Evolutionary conservation across 2,888 invertebrate genomes (phyloP).

Genomic region (Danaus chrysippus): DNA sequence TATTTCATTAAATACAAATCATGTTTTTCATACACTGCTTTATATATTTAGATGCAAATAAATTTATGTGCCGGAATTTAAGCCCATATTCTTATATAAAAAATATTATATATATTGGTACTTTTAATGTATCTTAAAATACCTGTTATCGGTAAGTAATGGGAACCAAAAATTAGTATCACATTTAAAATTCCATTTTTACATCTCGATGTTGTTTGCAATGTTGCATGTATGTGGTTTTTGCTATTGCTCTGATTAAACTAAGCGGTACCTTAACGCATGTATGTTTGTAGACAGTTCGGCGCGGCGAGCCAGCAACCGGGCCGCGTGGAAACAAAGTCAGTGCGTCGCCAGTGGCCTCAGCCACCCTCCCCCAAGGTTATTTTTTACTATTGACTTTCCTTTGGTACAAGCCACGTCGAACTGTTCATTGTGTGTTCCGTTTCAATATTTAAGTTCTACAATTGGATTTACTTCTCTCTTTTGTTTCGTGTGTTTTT

Average conservation of each 20-base stretch:
- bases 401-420: constrained; percentile 19
- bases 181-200: not conserved
- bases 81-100: too few species aligned
- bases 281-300: constrained; percentile 92
- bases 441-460: constrained; percentile 9
- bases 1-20: too few species aligned
- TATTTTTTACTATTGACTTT: constrained; percentile 10
- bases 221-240: constrained; percentile 28
- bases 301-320: constrained; percentile 90
- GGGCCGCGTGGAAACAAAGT: constrained; percentile 92
- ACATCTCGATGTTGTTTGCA: constrained; percentile 15
- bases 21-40: too few species aligned
- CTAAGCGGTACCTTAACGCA: constrained; percentile 81
- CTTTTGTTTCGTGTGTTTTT: constrained; percentile 15
- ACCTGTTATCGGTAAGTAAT: too few species aligned
- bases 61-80: too few species aligned
- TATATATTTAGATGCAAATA: too few species aligned
- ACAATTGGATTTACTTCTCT: not conserved
- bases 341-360: constrained; percentile 88
- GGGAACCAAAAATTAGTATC: too few species aligned
- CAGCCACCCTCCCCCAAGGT: constrained; percentile 76
- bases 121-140: too few species aligned
- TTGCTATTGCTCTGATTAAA: constrained; percentile 34
- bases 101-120: too few species aligned
- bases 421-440: constrained; percentile 26